Evolutionary conservation across 1,140 invertebrate genomes (phyloP).

Genomic region (Leptinotarsa texana): DNA sequence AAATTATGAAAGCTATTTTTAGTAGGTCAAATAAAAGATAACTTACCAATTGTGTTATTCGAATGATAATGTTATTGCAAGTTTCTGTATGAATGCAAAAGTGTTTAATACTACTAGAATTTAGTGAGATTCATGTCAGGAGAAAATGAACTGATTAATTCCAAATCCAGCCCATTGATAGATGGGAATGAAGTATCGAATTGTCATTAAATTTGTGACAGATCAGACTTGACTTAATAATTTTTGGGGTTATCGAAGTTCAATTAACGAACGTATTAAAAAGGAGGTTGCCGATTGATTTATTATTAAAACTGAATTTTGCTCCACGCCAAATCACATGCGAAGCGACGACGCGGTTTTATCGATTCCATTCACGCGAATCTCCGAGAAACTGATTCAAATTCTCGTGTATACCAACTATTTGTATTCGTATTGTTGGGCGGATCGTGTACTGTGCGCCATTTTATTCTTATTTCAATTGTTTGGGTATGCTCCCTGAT

Average conservation of each 20-base stretch:
- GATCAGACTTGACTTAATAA: too few species aligned
- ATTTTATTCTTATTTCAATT: too few species aligned
- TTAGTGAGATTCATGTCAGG: neutral
- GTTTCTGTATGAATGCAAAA: neutral
- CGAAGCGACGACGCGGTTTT: neutral
- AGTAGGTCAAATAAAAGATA: neutral
- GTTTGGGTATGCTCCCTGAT: too few species aligned
- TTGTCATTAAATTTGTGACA: slow-evolving; percentile 5
- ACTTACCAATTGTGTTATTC: neutral
- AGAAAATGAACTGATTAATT: neutral
- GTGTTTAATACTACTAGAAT: neutral
- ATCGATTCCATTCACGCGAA: neutral
- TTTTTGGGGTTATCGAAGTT: neutral
- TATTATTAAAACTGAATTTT: too few species aligned
- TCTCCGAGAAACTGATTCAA: too few species aligned
- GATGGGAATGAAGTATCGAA: neutral
- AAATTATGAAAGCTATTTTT: slow-evolving; percentile 1
- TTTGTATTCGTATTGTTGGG: too few species aligned
- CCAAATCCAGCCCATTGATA: slow-evolving; percentile 2
- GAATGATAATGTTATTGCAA: slow-evolving; percentile 1
- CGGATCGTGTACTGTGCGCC: too few species aligned
- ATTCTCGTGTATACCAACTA: too few species aligned
- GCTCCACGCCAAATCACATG: neutral
- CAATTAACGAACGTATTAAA: neutral
- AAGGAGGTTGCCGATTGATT: too few species aligned